Evolutionary conservation across 2,113 vertebrate species (phyloP), one percentile per base, ranked within the genome.

Genomic region (Chunga burmeisteri): DNA sequence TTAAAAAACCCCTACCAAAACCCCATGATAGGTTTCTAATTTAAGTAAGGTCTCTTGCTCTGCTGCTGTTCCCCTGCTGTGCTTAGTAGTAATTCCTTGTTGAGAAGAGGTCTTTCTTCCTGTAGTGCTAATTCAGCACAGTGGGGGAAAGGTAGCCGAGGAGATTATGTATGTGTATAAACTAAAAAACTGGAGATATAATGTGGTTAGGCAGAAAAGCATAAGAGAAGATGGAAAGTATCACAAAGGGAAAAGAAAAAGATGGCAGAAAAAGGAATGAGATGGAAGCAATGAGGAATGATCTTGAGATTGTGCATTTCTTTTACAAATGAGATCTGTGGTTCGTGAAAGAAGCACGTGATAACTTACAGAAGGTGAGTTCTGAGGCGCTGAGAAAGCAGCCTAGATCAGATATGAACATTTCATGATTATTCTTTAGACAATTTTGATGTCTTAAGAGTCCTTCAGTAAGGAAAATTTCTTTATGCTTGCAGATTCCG

Each of bases 91-190:
- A 86, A 81, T 67, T 13, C 12, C 53, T 49, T 61, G 81, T 84
- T 58, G 81, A 80, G 68, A 81, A 46, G 29, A 42, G 42, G 46
- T 44, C 38, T 89, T 82, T 66, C 77, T 77, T 84, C 90, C 68
- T 80, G 47, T 49, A 85, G 34, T 70, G 89, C 86, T 96, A 86
- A 94, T 90, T 94, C 94, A 88, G 82, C 94, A 75, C 75, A 53
- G 59, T 75, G 52, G 49, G 66, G 49, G n/a, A 81, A 94, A 88
- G 42, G 63, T 50, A 93, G 63, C 56, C 56, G 46, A 58, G 56
- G 50, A 86, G 44, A n/a, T 86, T 22, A 7, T 44, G 23, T 67
- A 42, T 53, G 38, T 77, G 58, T 50, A n/a, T 80, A 42, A 79
- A 11, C 40, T 75, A 21, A 86, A 86, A 49, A 52, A 6, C 22